phyloP scores from a whole-genome alignment of 2,113 vertebrate genomes.

The Elephantulus edwardii region DNA sequence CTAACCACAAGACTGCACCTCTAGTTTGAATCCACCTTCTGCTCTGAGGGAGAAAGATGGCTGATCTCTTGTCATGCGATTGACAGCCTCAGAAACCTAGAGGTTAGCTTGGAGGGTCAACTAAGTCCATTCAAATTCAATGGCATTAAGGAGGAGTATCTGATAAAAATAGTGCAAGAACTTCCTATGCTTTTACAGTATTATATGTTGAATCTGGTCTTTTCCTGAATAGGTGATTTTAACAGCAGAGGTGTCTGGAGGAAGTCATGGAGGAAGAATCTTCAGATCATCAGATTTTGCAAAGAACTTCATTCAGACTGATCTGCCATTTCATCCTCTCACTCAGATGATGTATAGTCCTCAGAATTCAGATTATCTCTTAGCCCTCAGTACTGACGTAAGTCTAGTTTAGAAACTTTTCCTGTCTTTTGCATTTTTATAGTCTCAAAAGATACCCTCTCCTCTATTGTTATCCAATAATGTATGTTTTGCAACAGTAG shows the following conservation, averaged over 20 bases:
- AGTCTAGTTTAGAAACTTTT: constrained; percentile 71
- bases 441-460: background rate
- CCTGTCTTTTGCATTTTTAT: constrained; percentile 31
- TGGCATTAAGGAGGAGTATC: no score
- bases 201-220: constrained; percentile 1
- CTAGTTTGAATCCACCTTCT: no score
- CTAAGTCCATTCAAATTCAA: no score
- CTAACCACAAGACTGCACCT: no score
- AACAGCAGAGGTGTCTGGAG: constrained; percentile 90
- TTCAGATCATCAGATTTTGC: constrained; percentile 91
- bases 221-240: constrained; percentile 90
- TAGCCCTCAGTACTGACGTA: constrained; percentile 89
- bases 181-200: background rate
- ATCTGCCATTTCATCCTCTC: constrained; percentile 90
- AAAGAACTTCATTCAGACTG: constrained; percentile 85
- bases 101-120: no score
- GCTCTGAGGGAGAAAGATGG: no score
- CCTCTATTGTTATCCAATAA: background rate
- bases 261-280: constrained; percentile 84
- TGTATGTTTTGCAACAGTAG: background rate
- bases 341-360: constrained; percentile 90
- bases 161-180: background rate
- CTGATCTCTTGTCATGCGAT: no score
- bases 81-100: no score
- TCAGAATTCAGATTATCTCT: constrained; percentile 83